Evolutionary conservation across 1,140 invertebrate genomes (phyloP), one percentile per base, ranked within the genome.

Genomic region (Mycetomoellerius zeteki): DNA sequence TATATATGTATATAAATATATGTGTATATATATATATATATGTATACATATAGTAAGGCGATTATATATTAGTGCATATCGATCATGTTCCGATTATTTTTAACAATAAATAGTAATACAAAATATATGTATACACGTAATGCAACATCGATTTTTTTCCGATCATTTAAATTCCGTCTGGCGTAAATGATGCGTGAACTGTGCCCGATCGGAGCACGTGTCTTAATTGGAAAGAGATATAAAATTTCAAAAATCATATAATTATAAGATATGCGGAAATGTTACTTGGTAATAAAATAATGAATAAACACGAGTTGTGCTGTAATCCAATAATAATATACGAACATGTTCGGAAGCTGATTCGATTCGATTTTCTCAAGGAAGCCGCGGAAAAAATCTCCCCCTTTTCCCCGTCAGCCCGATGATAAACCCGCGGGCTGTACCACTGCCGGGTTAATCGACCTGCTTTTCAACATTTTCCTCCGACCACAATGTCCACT

Each of bases 71-170:
- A 73, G 72, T 84, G 80, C 80, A 84, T 75, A 84, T 84, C 80
- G 69, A 84, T 75, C 80, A 84, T 84, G 80, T 84, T 84, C 21
- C 80, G 33, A 60, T 73, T 71, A 81, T 30, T 84, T 82, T 84
- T 33, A 82, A 82, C 78, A 82, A 84, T 84, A 84, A 84, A 84
- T 73, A 73, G 24, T 82, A 82, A 58, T 73, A n/a, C 54, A 82
- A 73, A 78, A 67, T 67, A 67, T 67, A 67, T 67, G 37, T 75
- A 80, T 30, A 80, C 27, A 56, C 62, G 10, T 54, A 16, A 54
- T 54, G 47, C 47, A 80, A 12, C 76, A 80, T 75, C 69, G 80
- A 84, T 73, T 62, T 50, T 60, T 24, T 27, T 84, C 69, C 33
- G 52, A 82, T 73, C 65, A 82, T 47, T 47, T n/a, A 27, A 43